phyloP scores from a whole-genome alignment of 2,888 invertebrate species.

The Agrenia bidenticulata region DNA sequence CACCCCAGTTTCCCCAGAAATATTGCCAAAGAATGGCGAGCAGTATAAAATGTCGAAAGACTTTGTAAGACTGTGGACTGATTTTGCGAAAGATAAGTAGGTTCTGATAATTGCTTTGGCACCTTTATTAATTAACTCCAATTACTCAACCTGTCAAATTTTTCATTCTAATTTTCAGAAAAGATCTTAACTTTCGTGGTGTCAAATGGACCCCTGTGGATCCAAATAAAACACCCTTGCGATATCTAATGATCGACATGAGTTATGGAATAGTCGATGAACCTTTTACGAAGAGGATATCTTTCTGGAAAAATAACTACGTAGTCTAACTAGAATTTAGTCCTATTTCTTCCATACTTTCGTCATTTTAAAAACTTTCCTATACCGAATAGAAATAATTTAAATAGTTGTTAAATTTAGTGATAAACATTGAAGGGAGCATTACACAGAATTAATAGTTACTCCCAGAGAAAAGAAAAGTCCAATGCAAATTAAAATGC shows the following conservation, averaged over 20 bases:
- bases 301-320: constrained; percentile 33
- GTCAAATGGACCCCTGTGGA: constrained; percentile 30
- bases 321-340: constrained; percentile 12
- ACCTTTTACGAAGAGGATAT: constrained; percentile 34
- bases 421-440: too few species aligned
- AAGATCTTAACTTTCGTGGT: constrained; percentile 33
- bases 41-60: constrained; percentile 32
- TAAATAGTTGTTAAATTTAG: too few species aligned
- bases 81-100: constrained; percentile 38
- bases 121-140: background rate
- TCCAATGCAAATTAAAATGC: too few species aligned
- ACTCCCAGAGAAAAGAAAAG: too few species aligned
- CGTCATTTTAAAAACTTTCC: too few species aligned
- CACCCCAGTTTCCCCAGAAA: constrained; percentile 25
- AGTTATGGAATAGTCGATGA: constrained; percentile 40
- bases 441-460: too few species aligned
- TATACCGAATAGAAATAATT: too few species aligned
- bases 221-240: constrained; percentile 12
- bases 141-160: background rate
- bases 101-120: background rate
- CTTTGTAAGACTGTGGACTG: constrained; percentile 33
- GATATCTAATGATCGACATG: constrained; percentile 36
- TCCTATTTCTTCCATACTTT: too few species aligned
- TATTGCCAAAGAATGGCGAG: constrained; percentile 25
- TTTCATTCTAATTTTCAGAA: constrained; percentile 21